These are phyloP conservation scores for Resseliella maxima DNA, from an alignment of 2,888 invertebrate species.

Conservation along the genomic window DNA sequence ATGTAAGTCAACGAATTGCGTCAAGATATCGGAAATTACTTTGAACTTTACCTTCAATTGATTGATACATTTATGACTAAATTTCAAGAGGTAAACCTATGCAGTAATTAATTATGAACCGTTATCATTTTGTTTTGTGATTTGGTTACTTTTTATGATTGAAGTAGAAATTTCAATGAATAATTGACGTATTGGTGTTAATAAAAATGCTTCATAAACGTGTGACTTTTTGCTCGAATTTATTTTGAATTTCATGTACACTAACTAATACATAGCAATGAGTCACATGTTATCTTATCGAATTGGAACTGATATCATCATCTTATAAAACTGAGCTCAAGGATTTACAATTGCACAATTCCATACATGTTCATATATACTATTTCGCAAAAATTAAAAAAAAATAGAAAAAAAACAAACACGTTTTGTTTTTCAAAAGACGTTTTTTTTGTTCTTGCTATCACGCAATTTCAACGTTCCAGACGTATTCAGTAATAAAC, in stretches of 20 bases:
- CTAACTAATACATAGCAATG: background rate
- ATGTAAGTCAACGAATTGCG: background rate
- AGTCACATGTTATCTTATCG: background rate
- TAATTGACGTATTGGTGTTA: background rate
- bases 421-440: no score
- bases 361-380: no score
- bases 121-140: background rate
- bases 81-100: background rate
- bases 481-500: no score
- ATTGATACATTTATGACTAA: background rate
- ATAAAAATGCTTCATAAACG: background rate
- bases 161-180: background rate
- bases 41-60: slow-evolving; percentile 33
- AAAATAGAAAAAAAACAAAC: no score
- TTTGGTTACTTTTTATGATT: background rate
- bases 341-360: no score
- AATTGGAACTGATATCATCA: no score
- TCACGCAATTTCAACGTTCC: no score
- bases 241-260: no score
- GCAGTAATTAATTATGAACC: no score
- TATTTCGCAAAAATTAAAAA: no score
- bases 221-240: background rate
- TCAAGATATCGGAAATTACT: background rate
- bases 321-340: no score
- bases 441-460: no score